phyloP scores from a whole-genome alignment of 2,797 vertebrate genomes.

The Galaxias olidus region DNA sequence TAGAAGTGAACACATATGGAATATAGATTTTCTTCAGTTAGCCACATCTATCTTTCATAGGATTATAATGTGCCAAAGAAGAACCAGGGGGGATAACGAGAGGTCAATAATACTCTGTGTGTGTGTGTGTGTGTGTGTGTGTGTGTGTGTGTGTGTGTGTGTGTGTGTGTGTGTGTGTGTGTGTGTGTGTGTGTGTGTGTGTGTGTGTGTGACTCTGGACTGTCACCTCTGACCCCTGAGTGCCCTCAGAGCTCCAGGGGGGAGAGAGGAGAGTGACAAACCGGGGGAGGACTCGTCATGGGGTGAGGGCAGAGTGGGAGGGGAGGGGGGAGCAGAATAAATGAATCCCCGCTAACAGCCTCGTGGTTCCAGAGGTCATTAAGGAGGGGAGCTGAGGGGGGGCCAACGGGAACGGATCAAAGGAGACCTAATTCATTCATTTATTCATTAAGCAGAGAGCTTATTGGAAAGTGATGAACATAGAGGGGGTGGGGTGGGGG shows the following conservation, averaged over 20 bases:
- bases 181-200: no score
- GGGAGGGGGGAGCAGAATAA: slow-evolving; percentile 52
- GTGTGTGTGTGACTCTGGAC: no score
- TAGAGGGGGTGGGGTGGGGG: no score
- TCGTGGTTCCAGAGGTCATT: slow-evolving; percentile 70
- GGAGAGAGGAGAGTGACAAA: background rate
- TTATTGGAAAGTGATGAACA: slow-evolving; percentile 43
- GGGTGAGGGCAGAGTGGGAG: no score
- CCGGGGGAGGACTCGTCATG: slow-evolving; percentile 3
- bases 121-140: slow-evolving; percentile 1
- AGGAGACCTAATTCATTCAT: slow-evolving; percentile 72
- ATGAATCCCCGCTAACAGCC: slow-evolving; percentile 74
- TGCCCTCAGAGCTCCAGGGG: no score
- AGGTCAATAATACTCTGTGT: background rate
- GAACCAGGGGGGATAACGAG: no score
- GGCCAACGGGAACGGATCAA: slow-evolving; percentile 68
- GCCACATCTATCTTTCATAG: no score
- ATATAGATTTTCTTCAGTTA: no score
- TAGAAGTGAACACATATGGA: no score
- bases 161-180: no score
- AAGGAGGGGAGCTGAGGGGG: slow-evolving; percentile 46
- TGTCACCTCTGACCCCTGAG: no score
- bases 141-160: background rate
- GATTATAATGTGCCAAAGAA: no score
- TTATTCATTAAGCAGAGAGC: slow-evolving; percentile 63